phyloP scores from a whole-genome alignment of 2,888 invertebrate genomes.

The Epirrita christyi region DNA sequence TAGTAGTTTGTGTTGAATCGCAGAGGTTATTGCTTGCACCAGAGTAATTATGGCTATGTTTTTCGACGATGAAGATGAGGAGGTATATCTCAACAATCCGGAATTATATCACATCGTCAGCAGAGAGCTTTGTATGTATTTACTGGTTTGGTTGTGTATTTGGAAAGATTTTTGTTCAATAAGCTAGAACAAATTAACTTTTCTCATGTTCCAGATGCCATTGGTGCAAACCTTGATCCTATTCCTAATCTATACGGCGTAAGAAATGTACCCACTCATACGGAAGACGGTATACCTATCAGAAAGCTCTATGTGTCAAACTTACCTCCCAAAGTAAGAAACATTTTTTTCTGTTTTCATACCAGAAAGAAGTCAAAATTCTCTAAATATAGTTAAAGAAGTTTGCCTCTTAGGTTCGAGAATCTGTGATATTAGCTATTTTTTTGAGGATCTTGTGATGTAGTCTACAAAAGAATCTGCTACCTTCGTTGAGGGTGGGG shows the following conservation, averaged over 20 bases:
- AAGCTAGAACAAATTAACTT: too few species aligned
- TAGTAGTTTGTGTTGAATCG: slow-evolving; percentile 38
- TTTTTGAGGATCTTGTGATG: too few species aligned
- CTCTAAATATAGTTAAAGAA: background rate
- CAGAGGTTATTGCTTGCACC: slow-evolving; percentile 23
- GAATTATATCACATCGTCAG: slow-evolving; percentile 68
- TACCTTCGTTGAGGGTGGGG: too few species aligned
- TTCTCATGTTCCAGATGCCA: slow-evolving; percentile 56
- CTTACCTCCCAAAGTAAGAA: slow-evolving; percentile 81
- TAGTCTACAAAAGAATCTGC: too few species aligned
- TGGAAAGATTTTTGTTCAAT: background rate
- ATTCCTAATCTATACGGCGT: slow-evolving; percentile 52
- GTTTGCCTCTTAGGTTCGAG: background rate
- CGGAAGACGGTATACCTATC: slow-evolving; percentile 85
- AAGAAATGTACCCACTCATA: slow-evolving; percentile 75
- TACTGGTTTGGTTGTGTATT: background rate
- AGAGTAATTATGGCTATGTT: slow-evolving; percentile 62
- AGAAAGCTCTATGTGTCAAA: slow-evolving; percentile 85
- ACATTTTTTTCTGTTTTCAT: slow-evolving; percentile 1
- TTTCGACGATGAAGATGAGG: slow-evolving; percentile 66
- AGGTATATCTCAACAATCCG: slow-evolving; percentile 62
- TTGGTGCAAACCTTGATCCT: slow-evolving; percentile 59
- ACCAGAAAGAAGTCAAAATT: background rate
- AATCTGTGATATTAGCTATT: too few species aligned
- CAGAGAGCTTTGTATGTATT: slow-evolving; percentile 60